Conservation (phyloP, 2,113 vertebrate genomes). For the Lophochroa leadbeateri region DNA sequence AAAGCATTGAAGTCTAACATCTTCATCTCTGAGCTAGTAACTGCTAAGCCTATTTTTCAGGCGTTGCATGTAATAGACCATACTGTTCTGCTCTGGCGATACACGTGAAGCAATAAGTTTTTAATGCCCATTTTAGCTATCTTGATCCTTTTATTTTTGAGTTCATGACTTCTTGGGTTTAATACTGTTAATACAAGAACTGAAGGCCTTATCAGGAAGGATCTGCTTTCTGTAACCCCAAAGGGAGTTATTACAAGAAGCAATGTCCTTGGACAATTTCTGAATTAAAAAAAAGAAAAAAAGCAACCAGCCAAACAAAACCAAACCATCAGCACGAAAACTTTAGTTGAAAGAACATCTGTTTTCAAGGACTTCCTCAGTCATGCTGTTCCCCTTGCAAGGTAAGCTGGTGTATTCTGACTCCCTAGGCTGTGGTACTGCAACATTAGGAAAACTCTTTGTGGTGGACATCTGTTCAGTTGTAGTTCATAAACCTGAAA, state of each 20-base stretch:
- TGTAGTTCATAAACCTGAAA: not conserved
- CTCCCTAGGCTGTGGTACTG: constrained; percentile 23
- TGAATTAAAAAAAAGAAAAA: not conserved
- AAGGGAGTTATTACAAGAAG: not conserved
- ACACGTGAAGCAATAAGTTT: not conserved
- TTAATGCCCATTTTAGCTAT: not conserved
- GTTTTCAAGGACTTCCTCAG: constrained; percentile 65
- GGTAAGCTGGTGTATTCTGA: constrained; percentile 29
- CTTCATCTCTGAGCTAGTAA: not conserved
- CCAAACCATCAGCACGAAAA: not conserved
- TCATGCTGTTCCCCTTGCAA: constrained; percentile 49
- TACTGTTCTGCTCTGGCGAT: not conserved
- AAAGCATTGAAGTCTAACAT: not conserved
- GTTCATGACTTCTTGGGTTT: not conserved
- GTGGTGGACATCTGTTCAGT: constrained; percentile 41
- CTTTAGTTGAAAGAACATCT: constrained; percentile 33
- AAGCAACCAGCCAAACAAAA: not conserved
- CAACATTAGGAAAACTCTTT: constrained; percentile 21
- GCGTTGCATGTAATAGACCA: not conserved
- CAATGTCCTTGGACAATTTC: constrained; percentile 27
- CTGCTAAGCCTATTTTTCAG: not conserved
- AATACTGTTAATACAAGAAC: not conserved
- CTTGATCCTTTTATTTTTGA: not conserved
- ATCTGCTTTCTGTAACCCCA: not conserved
- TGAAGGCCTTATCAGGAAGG: not conserved